phyloP scores from a whole-genome alignment of 1,140 invertebrate species.

The Dysdera silvatica region DNA sequence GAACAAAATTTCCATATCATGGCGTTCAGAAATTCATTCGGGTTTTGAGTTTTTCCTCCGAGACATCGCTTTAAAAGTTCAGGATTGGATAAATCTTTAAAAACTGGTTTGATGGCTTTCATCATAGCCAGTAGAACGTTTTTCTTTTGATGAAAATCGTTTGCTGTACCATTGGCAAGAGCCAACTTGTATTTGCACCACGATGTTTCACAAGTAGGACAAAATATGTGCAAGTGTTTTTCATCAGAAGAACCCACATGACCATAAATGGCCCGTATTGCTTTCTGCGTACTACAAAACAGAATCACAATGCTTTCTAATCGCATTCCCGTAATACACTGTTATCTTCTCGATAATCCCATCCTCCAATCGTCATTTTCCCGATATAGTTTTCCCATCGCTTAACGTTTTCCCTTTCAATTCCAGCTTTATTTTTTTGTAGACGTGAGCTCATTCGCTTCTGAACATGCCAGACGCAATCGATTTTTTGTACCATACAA shows the following conservation, averaged over 20 bases:
- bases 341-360: too few species aligned
- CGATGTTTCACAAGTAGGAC: not conserved
- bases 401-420: too few species aligned
- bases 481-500: too few species aligned
- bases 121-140: not conserved
- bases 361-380: too few species aligned
- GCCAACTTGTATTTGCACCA: slow-evolving; percentile 1
- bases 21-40: not conserved
- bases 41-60: slow-evolving; percentile 1
- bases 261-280: not conserved
- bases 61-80: not conserved
- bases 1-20: not conserved
- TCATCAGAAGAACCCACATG: not conserved
- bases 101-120: slow-evolving; percentile 1
- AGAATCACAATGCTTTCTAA: too few species aligned
- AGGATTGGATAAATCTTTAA: not conserved
- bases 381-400: too few species aligned
- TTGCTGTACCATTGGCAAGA: not conserved
- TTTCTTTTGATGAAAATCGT: not conserved
- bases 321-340: too few species aligned
- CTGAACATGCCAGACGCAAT: too few species aligned
- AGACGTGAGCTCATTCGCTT: too few species aligned
- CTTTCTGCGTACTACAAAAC: too few species aligned
- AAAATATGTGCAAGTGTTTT: slow-evolving; percentile 1
- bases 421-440: too few species aligned